These are phyloP conservation scores for Luffia ferchaultella DNA, from an alignment of 2,888 invertebrate genomes.

Conservation along the genomic window DNA sequence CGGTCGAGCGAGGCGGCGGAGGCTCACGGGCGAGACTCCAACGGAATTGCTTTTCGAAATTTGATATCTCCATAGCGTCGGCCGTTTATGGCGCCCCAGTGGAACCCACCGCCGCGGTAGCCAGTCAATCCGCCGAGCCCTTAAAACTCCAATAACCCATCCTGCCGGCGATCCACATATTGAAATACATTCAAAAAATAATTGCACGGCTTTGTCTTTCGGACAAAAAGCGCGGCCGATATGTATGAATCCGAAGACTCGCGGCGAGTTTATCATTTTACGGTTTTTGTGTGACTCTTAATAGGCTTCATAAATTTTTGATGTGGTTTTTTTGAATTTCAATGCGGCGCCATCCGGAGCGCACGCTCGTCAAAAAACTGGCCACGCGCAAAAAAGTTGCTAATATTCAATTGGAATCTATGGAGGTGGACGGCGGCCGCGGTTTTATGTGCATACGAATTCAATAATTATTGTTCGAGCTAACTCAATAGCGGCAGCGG, in stretches of 20 bases:
- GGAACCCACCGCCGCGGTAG: conserved; percentile 11
- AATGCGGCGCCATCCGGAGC: conserved; percentile 20
- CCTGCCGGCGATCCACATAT: neutral
- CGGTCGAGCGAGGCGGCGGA: conserved; percentile 24
- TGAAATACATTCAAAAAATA: conserved; percentile 27
- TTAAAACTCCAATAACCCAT: neutral
- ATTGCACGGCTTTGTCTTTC: conserved; percentile 26
- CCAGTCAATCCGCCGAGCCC: neutral
- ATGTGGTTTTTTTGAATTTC: conserved; percentile 43
- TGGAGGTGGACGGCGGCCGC: no score
- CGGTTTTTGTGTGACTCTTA: conserved; percentile 43
- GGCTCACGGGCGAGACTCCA: conserved; percentile 26
- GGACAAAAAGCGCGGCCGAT: conserved; percentile 24
- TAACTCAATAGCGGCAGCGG: no score
- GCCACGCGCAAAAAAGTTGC: neutral
- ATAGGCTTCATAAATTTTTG: conserved; percentile 57
- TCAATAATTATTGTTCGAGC: no score
- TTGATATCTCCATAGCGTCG: conserved; percentile 54
- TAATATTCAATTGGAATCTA: neutral
- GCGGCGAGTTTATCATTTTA: conserved; percentile 39
- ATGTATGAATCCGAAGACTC: conserved; percentile 27
- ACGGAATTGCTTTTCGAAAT: conserved; percentile 55
- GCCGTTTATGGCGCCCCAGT: conserved; percentile 44
- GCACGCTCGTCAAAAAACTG: conserved; percentile 16
- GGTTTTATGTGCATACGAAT: no score